Evolutionary conservation across 2,113 vertebrate species (phyloP).

Genomic region (Heliornis fulica): DNA sequence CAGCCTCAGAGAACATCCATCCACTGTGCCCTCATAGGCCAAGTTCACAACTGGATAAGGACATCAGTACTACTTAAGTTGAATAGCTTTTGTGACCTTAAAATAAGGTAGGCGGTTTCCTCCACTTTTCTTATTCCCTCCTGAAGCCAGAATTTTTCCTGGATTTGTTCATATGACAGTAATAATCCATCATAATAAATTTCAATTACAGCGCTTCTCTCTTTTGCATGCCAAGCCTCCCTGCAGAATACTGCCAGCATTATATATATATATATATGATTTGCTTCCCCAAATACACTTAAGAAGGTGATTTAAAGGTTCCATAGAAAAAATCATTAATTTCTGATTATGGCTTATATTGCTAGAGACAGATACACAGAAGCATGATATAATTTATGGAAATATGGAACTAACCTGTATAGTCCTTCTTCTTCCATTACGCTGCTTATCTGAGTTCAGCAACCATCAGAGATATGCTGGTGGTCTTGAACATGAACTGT

Average conservation of each 20-base stretch:
- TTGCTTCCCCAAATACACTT: background rate
- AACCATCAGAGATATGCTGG: background rate
- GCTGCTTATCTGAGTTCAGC: background rate
- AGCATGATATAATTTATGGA: background rate
- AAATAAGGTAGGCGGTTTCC: background rate
- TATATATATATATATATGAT: background rate
- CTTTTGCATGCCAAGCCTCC: background rate
- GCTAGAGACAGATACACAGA: background rate
- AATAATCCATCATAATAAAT: background rate
- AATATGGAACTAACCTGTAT: background rate
- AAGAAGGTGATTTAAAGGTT: background rate
- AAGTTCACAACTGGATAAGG: background rate
- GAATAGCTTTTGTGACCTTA: background rate
- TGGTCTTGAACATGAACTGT: background rate
- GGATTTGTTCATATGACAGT: background rate
- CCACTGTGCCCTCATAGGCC: background rate
- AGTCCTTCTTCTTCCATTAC: background rate
- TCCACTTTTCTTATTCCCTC: background rate
- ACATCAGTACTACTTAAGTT: background rate
- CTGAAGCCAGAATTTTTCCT: background rate
- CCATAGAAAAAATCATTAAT: background rate
- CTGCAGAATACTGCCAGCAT: background rate
- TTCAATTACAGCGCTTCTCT: background rate
- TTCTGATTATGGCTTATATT: background rate
- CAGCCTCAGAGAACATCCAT: background rate